These are phyloP conservation scores for Epizoanthus scotinus DNA, from an alignment of 92 coral and sea anemone species.

Conservation along the genomic window DNA sequence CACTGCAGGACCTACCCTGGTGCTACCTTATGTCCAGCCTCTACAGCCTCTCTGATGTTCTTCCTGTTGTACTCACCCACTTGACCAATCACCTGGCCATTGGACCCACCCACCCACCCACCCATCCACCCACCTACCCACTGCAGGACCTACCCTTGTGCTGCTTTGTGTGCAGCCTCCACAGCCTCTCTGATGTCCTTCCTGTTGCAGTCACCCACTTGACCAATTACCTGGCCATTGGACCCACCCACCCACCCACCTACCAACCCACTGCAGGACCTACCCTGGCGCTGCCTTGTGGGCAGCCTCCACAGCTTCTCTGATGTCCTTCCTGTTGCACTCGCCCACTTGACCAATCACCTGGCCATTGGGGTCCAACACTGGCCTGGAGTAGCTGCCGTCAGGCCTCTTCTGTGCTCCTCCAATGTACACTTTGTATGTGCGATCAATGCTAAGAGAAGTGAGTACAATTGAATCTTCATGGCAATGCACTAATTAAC, in stretches of 20 bases:
- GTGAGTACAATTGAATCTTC: background rate
- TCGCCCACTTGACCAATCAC: slow-evolving; percentile 94
- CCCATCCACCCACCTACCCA: slow-evolving; percentile 90
- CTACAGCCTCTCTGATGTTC: slow-evolving; percentile 97
- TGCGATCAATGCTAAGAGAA: slow-evolving; percentile 82
- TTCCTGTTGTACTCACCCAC: slow-evolving; percentile 97
- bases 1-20: slow-evolving; percentile 71
- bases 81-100: slow-evolving; percentile 87
- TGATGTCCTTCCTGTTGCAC: slow-evolving; percentile 95
- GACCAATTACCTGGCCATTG: slow-evolving; percentile 80
- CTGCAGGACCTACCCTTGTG: too few species aligned
- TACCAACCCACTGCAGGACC: background rate
- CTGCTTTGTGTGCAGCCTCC: too few species aligned
- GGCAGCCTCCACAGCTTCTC: slow-evolving; percentile 99
- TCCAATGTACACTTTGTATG: slow-evolving; percentile 96
- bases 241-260: slow-evolving; percentile 33
- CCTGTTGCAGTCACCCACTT: background rate
- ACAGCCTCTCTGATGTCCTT: too few species aligned
- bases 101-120: slow-evolving; percentile 92
- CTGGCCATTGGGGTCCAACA: slow-evolving; percentile 73
- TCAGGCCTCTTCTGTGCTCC: slow-evolving; percentile 98
- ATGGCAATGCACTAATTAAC: too few species aligned
- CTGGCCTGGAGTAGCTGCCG: slow-evolving; percentile 91
- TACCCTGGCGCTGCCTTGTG: slow-evolving; percentile 98
- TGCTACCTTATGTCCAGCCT: slow-evolving; percentile 96